phyloP scores from a whole-genome alignment of 1,140 invertebrate genomes.

The Probaryconus sp. region DNA sequence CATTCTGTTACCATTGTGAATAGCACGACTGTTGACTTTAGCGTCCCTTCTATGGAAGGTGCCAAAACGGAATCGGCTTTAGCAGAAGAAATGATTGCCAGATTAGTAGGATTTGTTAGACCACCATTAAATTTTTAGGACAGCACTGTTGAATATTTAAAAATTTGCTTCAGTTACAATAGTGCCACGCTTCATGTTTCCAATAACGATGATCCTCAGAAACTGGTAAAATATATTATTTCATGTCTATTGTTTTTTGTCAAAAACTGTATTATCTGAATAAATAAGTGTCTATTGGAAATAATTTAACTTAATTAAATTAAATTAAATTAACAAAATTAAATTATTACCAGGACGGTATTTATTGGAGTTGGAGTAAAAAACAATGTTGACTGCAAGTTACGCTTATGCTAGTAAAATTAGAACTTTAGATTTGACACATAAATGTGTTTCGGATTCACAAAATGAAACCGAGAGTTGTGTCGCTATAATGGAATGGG shows the following conservation, averaged over 20 bases:
- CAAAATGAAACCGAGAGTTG: slow-evolving; percentile 83
- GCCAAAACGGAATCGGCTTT: slow-evolving; percentile 83
- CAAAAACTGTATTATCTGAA: no score
- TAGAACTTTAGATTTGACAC: slow-evolving; percentile 83
- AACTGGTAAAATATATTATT: slow-evolving; percentile 27
- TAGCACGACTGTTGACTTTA: slow-evolving; percentile 88
- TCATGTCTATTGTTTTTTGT: slow-evolving; percentile 8
- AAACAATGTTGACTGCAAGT: slow-evolving; percentile 75
- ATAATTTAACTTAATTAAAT: no score
- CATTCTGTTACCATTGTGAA: slow-evolving; percentile 91
- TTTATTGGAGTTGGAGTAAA: slow-evolving; percentile 85
- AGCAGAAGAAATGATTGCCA: slow-evolving; percentile 85
- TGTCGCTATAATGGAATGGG: slow-evolving; percentile 68
- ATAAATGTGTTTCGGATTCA: slow-evolving; percentile 78
- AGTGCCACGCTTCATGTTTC: slow-evolving; percentile 79
- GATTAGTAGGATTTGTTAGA: slow-evolving; percentile 88
- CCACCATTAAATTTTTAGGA: slow-evolving; percentile 84
- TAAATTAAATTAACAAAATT: slow-evolving; percentile 78
- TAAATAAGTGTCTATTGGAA: no score
- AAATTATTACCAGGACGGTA: slow-evolving; percentile 80
- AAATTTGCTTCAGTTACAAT: slow-evolving; percentile 86
- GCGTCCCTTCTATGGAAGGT: slow-evolving; percentile 81
- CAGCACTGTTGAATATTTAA: slow-evolving; percentile 82
- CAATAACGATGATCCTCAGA: slow-evolving; percentile 73
- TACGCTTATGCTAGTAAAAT: slow-evolving; percentile 85